A percentile compares a stretch with the other conserved stretches of the same genome.
Conservation (phyloP, 2,888 invertebrate species). For the Ctena decussata region DNA sequence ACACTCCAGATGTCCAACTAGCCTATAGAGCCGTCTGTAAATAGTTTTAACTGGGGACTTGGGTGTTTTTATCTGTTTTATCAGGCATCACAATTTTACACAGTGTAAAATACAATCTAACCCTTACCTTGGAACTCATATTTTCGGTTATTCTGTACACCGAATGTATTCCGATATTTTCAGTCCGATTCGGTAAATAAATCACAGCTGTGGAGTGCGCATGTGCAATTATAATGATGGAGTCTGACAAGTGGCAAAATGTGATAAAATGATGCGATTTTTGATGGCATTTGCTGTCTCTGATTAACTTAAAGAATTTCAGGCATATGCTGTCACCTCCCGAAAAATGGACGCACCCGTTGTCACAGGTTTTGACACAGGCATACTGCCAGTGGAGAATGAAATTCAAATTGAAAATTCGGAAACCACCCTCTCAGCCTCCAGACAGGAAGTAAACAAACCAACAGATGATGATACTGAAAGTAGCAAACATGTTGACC, state of each 20-base stretch:
- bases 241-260: conserved; percentile 51
- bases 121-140: too few species aligned
- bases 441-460: conserved; percentile 75
- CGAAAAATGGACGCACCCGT: background rate
- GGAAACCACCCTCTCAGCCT: conserved; percentile 58
- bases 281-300: background rate
- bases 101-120: too few species aligned
- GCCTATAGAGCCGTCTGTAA: too few species aligned
- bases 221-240: conserved; percentile 64
- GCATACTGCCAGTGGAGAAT: background rate
- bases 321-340: background rate
- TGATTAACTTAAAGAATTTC: background rate
- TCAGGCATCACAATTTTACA: too few species aligned
- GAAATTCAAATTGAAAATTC: conserved; percentile 14
- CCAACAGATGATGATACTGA: conserved; percentile 35
- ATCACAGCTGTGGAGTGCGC: conserved; percentile 21
- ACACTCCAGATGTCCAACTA: too few species aligned
- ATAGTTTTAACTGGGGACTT: too few species aligned
- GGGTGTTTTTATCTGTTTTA: too few species aligned
- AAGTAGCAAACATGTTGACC: background rate
- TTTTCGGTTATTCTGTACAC: too few species aligned
- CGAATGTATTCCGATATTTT: too few species aligned
- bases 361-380: background rate
- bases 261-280: background rate
- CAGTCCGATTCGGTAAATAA: background rate